Evolutionary conservation across 2,113 vertebrate species (phyloP), one percentile per base, ranked within the genome.

Genomic region (Channa argus): DNA sequence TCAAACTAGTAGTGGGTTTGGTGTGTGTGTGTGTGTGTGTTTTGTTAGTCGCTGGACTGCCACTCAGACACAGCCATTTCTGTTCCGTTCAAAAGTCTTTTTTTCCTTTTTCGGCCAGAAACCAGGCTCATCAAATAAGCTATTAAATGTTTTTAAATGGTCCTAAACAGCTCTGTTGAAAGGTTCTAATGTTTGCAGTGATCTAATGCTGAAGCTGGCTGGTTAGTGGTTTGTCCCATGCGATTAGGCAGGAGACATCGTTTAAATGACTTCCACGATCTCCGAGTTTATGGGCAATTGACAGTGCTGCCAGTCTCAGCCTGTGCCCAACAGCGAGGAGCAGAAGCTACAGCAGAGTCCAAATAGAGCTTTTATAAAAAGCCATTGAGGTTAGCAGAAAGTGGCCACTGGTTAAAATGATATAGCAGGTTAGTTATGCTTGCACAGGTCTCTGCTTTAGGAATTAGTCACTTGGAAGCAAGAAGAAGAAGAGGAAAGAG

Each of bases 381-480:
- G 39, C 39, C 39, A 7, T 2, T 59, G 8, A 56, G 38, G 71
- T 67, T 60, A 79, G 71, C 41, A 46, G 68, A 74, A 45, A 71
- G 45, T 38, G 54, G 77, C 51, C 62, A 36, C 4, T 60, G 68
- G 47, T 70, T 51, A 52, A 13, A 73, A 66, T 41, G 24, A 24
- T 24, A 24, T 51, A 75, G 82, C 63, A 53, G 61, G 66, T 88
- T 86, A 87, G 74, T 59, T 47, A 38, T 63, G 76, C 24, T 83
- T 71, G 75, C 38, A 6, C 36, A 0, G 58, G 47, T 51, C 14
- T n/a, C 67, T 68, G 82, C 77, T 67, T 74, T 52, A 71, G 79
- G 81, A 67, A 50, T 83, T 79, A 90, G 79, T 82, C 62, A 56
- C 63, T 78, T 24, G 61, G 79, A 74, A 83, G 86, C 78, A 82